Conservation (phyloP, 1,140 invertebrate genomes). For the Vanessa tameamea region DNA sequence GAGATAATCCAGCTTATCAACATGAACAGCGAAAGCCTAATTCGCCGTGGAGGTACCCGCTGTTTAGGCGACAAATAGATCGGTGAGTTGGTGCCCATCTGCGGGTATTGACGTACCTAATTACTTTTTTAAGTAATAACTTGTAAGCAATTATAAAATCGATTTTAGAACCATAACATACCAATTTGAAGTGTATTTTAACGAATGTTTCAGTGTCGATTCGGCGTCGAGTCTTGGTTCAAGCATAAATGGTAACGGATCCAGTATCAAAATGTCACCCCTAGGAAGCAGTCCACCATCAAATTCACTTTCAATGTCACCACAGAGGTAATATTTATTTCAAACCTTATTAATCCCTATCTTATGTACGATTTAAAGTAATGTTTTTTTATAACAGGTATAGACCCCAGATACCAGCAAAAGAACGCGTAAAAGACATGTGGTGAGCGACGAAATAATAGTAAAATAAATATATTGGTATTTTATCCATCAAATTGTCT, state of each 20-base stretch:
- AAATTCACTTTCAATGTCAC: slow-evolving; percentile 48
- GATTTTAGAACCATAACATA: no score
- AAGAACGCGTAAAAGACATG: slow-evolving; percentile 73
- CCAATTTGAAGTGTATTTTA: background rate
- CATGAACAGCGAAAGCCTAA: slow-evolving; percentile 73
- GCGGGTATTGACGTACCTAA: no score
- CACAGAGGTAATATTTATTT: slow-evolving; percentile 55
- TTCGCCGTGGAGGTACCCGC: slow-evolving; percentile 74
- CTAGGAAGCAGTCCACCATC: slow-evolving; percentile 51
- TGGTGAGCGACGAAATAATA: slow-evolving; percentile 53
- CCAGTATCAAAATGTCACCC: slow-evolving; percentile 73
- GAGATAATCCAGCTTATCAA: slow-evolving; percentile 69
- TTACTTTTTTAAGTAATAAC: no score
- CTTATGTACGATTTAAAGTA: background rate
- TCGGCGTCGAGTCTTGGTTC: slow-evolving; percentile 74
- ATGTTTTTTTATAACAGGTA: slow-evolving; percentile 49
- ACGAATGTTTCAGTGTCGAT: slow-evolving; percentile 57
- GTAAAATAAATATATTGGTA: background rate
- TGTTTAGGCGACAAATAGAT: slow-evolving; percentile 74
- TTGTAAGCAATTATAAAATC: no score
- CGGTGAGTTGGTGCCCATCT: slow-evolving; percentile 42
- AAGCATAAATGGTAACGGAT: slow-evolving; percentile 69
- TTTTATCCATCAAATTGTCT: background rate
- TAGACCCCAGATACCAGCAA: slow-evolving; percentile 67
- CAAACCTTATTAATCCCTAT: no score